These are phyloP conservation scores for Otolemur garnettii DNA, from an alignment of 2,113 vertebrate species.

Conservation along the genomic window DNA sequence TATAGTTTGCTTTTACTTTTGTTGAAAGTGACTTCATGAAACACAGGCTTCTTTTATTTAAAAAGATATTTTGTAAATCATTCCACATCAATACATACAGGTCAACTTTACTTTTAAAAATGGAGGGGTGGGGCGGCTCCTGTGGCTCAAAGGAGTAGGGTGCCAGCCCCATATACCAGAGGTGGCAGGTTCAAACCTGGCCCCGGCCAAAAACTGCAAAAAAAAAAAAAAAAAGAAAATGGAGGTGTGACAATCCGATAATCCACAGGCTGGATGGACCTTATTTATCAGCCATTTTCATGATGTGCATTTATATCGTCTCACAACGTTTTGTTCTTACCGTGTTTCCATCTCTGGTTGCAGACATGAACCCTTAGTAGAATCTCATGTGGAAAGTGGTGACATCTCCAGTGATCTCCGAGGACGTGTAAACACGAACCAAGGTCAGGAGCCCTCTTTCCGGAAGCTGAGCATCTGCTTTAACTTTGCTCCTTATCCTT, in stretches of 20 bases:
- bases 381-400: neutral
- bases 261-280: neutral
- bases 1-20: neutral
- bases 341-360: neutral
- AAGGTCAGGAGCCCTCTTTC: neutral
- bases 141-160: too few relatives aligned
- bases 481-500: neutral
- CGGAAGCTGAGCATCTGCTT: neutral
- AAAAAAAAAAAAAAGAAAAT: too few relatives aligned
- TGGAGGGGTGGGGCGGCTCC: too few relatives aligned
- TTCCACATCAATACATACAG: neutral
- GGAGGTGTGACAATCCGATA: neutral
- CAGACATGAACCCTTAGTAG: neutral
- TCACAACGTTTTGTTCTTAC: neutral
- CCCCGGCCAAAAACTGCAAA: too few relatives aligned
- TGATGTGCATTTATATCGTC: neutral
- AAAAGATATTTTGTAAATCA: neutral
- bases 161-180: too few relatives aligned
- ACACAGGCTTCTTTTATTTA: neutral
- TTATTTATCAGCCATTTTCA: neutral
- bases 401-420: neutral
- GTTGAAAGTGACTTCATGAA: neutral
- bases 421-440: neutral
- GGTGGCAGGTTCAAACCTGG: too few relatives aligned
- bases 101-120: neutral